phyloP scores from a whole-genome alignment of 1,140 invertebrate species.

The Octopus sinensis region DNA sequence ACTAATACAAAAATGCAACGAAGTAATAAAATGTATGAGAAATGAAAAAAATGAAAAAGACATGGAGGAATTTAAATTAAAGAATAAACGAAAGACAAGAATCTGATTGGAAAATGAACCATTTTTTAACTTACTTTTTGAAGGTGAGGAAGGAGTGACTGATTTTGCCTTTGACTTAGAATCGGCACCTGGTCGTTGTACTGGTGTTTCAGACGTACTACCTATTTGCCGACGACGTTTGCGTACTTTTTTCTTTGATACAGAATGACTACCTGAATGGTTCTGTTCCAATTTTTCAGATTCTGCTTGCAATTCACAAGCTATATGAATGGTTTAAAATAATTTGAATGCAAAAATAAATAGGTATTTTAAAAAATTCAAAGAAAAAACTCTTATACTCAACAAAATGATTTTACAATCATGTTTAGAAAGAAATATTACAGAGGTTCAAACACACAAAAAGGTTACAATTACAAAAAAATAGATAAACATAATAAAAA shows the following conservation, averaged over 20 bases:
- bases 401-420: too few species aligned
- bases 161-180: slow-evolving; percentile 16
- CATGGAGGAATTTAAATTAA: too few species aligned
- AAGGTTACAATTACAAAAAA: too few species aligned
- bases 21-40: too few species aligned
- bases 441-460: too few species aligned
- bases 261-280: slow-evolving; percentile 25
- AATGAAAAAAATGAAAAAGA: too few species aligned
- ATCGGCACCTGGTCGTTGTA: slow-evolving; percentile 21
- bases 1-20: too few species aligned
- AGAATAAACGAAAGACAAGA: too few species aligned
- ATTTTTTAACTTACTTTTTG: slow-evolving; percentile 21
- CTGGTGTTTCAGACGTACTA: slow-evolving; percentile 19
- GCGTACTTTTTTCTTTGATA: slow-evolving; percentile 36
- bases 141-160: slow-evolving; percentile 29
- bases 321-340: not conserved
- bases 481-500: too few species aligned
- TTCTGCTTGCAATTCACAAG: slow-evolving; percentile 20
- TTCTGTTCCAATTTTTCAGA: slow-evolving; percentile 33
- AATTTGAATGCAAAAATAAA: not conserved
- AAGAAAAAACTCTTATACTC: too few species aligned
- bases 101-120: not conserved
- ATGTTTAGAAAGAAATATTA: too few species aligned
- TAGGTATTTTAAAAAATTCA: not conserved
- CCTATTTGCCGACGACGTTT: slow-evolving; percentile 30